These are phyloP conservation scores for Myathropa florea DNA, from an alignment of 2,888 invertebrate species.

Conservation along the genomic window DNA sequence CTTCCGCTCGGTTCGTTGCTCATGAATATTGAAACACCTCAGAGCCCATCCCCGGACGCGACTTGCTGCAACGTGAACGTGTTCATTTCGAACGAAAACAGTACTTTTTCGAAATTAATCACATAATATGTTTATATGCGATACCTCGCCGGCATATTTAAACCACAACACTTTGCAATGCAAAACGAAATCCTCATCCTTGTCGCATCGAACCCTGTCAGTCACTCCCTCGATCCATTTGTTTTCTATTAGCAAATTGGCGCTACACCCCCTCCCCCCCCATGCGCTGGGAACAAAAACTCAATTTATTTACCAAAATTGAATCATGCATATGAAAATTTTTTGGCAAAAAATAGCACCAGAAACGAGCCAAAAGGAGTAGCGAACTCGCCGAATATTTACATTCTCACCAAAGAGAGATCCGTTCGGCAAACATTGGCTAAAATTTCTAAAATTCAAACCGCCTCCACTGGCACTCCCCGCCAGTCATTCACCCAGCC, in stretches of 20 bases:
- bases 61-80: not conserved
- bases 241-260: slow-evolving; percentile 19
- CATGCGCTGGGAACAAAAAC: slow-evolving; percentile 10
- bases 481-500: no score
- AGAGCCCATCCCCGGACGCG: not conserved
- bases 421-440: slow-evolving; percentile 26
- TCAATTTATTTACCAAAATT: slow-evolving; percentile 57
- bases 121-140: not conserved
- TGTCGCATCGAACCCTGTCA: no score
- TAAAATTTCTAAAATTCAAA: slow-evolving; percentile 21
- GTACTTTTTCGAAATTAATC: not conserved
- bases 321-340: slow-evolving; percentile 37
- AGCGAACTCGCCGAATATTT: slow-evolving; percentile 22
- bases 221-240: slow-evolving; percentile 2
- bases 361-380: not conserved
- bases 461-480: no score
- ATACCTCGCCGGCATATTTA: not conserved
- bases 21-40: not conserved
- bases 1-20: not conserved
- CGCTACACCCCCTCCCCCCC: not conserved
- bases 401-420: not conserved
- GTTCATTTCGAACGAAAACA: not conserved
- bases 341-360: slow-evolving; percentile 17
- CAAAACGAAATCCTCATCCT: not conserved
- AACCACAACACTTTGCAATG: not conserved